Percentiles rank a stretch among this genome's conserved stretches.
These are phyloP conservation scores for Dromaius novaehollandiae DNA, from an alignment of 2,113 vertebrate species.

Conservation along the genomic window DNA sequence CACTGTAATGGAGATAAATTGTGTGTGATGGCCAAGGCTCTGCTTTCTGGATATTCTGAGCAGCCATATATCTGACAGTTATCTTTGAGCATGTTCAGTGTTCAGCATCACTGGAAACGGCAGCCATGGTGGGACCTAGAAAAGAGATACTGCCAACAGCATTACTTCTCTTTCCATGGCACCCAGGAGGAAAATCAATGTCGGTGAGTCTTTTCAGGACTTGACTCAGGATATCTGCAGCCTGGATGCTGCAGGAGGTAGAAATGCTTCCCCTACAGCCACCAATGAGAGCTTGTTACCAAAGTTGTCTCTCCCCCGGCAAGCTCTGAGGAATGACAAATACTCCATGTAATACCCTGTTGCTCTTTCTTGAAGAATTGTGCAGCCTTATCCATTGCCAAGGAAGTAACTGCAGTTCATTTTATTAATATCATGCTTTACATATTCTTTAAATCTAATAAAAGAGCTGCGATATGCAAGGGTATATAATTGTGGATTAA, in stretches of 20 bases:
- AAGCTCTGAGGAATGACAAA: neutral
- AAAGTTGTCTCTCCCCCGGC: neutral
- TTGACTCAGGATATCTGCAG: neutral
- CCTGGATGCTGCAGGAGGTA: neutral
- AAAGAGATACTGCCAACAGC: neutral
- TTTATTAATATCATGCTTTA: neutral
- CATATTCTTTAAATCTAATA: neutral
- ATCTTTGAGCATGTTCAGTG: neutral
- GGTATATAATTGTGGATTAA: neutral
- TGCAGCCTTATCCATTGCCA: too few species aligned
- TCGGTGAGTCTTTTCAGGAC: neutral
- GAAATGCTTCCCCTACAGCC: neutral
- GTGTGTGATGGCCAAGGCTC: neutral
- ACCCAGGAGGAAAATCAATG: neutral
- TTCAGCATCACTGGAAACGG: neutral
- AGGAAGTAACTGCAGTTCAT: neutral
- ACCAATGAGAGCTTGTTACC: neutral
- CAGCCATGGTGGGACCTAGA: neutral
- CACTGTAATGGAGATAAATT: accelerated
- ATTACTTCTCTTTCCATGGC: neutral
- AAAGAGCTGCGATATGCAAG: neutral
- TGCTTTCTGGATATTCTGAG: neutral
- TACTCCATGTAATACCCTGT: neutral
- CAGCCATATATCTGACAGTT: neutral
- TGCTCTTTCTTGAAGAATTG: neutral